Evolutionary conservation across 2,888 invertebrate genomes (phyloP), one percentile per base, ranked within the genome.

Genomic region (Caenorhabditis panamensis): DNA sequence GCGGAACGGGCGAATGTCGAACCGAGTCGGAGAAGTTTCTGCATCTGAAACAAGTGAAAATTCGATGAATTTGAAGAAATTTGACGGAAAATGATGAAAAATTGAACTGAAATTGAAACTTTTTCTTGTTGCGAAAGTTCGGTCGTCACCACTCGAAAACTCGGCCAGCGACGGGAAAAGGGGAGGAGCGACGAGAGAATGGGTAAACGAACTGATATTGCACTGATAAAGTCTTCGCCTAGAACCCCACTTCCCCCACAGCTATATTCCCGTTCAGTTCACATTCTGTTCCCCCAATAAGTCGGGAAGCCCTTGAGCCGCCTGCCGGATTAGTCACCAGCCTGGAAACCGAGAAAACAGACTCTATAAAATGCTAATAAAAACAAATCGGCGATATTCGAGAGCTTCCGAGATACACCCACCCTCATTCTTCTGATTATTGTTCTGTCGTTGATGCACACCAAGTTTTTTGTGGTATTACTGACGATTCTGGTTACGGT

Each of bases 1-100:
- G 73, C 37, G 2, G 66, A 64, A 8, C 73, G 49, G 41, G 73
- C 56, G 26, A 73, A 24, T 9, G 51, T 51, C 6, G 73, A 41
- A 16, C 73, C 66, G 26, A 73, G 49, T 28, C 64, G 64, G 11
- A 73, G 36, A 22, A 66, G 28, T 13, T 59, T 66, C 24, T 59
- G 73, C 73, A 73, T 72, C n/a, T 54, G n/a, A 28, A 72, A 36
- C 37, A 54, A 31, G n/a, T 4, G 22, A 56, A 44, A 18, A 20
- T 37, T 13, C 20, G 36, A 6, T 31, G 31, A 6, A 6, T 31
- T 31, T 31, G 31, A 31, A 5, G 28, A 56, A 44, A 18, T 18
- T 37, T 16, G 20, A 20, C 16, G 13, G 26, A 36, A 37, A 37
- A 58, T 8, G 18, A 18, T 18, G 22, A 36, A 36, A 58, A 37